Evolutionary conservation across 2,888 invertebrate genomes (phyloP).

Genomic region (Metellina segmentata): DNA sequence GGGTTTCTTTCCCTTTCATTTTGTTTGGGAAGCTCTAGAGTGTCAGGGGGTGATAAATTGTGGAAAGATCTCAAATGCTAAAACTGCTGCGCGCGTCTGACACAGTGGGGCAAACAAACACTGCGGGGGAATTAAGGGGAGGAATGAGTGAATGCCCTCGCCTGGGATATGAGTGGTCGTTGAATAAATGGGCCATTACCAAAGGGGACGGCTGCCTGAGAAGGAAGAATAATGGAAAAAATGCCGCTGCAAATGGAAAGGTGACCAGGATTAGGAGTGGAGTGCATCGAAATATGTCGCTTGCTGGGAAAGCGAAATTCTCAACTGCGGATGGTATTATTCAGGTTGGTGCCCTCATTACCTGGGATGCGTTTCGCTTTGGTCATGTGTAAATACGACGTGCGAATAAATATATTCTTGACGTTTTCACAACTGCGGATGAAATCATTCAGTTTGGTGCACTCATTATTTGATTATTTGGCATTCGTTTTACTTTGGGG

Average conservation of each 20-base stretch:
- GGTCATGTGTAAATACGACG: too few species aligned
- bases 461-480: too few species aligned
- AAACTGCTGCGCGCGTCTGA: conserved; percentile 64
- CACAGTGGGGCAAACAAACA: conserved; percentile 61
- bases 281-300: conserved; percentile 9
- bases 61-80: conserved; percentile 65
- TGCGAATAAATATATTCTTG: too few species aligned
- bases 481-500: too few species aligned
- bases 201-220: conserved; percentile 30
- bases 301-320: conserved; percentile 2
- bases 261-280: conserved; percentile 48
- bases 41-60: conserved; percentile 73
- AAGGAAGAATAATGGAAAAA: conserved; percentile 35
- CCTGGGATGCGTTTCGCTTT: too few species aligned
- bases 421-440: too few species aligned
- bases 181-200: conserved; percentile 72
- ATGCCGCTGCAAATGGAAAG: conserved; percentile 40
- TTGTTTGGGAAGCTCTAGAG: conserved; percentile 33
- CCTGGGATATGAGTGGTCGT: conserved; percentile 56
- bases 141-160: conserved; percentile 25
- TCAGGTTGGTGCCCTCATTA: not conserved
- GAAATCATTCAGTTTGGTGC: too few species aligned
- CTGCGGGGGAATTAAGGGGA: conserved; percentile 64
- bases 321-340: not conserved
- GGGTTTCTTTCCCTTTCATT: conserved; percentile 42